phyloP scores from a whole-genome alignment of 1,140 invertebrate species.

The Pachyrhynchus sulphureomaculatus region DNA sequence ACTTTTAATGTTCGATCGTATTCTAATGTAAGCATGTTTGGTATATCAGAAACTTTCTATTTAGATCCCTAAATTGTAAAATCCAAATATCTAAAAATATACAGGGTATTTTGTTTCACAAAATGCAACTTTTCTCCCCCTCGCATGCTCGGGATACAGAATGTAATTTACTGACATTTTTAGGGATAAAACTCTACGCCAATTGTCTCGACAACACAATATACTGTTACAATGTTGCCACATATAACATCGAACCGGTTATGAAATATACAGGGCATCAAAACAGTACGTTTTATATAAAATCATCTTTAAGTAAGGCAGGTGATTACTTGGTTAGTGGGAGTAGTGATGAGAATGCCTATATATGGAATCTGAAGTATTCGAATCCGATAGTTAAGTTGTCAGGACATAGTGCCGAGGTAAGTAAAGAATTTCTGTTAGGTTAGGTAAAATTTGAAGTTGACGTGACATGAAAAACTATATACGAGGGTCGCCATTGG shows the following conservation, averaged over 20 bases:
- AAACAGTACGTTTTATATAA: conserved; percentile 80
- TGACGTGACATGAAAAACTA: no score
- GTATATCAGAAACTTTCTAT: no score
- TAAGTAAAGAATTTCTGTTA: background rate
- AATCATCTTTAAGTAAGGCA: conserved; percentile 76
- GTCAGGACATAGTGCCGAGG: conserved; percentile 76
- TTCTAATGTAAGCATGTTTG: no score
- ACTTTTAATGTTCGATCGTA: no score
- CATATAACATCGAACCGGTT: conserved; percentile 66
- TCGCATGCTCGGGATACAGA: no score
- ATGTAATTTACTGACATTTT: conserved; percentile 12
- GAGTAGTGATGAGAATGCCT: conserved; percentile 79
- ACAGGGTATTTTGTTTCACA: no score
- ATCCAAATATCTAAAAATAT: no score
- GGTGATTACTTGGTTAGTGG: conserved; percentile 78
- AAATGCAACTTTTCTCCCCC: no score
- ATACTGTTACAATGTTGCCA: conserved; percentile 78
- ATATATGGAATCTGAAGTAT: conserved; percentile 76
- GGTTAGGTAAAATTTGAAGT: background rate
- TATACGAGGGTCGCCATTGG: no score
- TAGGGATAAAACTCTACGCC: conserved; percentile 69
- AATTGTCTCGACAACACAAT: conserved; percentile 85
- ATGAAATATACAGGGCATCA: conserved; percentile 67
- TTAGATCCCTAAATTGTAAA: no score
- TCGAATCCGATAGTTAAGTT: conserved; percentile 67